phyloP scores from a whole-genome alignment of 2,113 vertebrate species.

The Haemorhous mexicanus region DNA sequence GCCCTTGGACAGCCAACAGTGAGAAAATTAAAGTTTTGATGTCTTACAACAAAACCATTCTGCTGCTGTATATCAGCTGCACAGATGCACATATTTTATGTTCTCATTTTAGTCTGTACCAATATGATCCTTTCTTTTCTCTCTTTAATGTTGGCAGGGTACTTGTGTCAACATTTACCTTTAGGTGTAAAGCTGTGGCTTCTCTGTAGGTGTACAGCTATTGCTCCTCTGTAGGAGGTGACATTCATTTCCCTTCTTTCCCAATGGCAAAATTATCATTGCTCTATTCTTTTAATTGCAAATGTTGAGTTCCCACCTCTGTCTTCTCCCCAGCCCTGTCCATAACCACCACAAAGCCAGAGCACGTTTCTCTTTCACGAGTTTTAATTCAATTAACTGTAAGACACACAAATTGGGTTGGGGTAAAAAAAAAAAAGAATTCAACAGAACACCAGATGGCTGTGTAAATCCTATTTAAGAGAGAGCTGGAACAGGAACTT shows the following conservation, averaged over 20 bases:
- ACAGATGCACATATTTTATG: neutral
- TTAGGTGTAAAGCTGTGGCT: neutral
- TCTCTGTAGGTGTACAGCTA: neutral
- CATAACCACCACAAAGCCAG: neutral
- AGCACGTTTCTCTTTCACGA: neutral
- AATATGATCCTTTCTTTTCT: neutral
- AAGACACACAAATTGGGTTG: conserved; percentile 40
- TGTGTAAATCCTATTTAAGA: conserved; percentile 73
- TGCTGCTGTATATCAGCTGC: neutral
- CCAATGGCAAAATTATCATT: neutral
- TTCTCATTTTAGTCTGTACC: neutral
- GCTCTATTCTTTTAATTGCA: neutral
- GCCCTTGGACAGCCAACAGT: rapidly evolving
- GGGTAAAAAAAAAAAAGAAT: conserved; percentile 10
- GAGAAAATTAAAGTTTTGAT: neutral
- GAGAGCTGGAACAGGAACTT: conserved; percentile 68
- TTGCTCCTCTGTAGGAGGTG: neutral
- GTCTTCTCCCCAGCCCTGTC: neutral
- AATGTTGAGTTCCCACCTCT: neutral
- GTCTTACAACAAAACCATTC: neutral
- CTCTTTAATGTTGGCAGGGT: neutral
- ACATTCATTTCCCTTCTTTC: neutral
- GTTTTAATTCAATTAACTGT: conserved; percentile 40
- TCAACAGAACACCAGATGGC: conserved; percentile 73
- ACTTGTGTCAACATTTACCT: neutral